Base-by-base conservation (phyloP, 2,113 vertebrate species). In the Sclerurus mexicanus region DNA sequence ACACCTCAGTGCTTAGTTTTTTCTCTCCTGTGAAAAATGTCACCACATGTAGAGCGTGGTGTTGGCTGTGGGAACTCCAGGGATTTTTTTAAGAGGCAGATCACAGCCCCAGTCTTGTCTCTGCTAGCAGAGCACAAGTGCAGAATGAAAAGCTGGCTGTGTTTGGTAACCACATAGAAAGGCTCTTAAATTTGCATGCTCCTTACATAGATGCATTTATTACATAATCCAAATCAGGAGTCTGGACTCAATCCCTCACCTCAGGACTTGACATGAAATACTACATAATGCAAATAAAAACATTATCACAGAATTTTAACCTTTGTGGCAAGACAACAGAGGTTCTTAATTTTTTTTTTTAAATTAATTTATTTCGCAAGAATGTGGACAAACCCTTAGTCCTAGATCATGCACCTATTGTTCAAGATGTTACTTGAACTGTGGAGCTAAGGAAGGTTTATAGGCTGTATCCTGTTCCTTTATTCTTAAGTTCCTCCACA, bases 21-120 rank as follows among this genome's bases (percentile, higher is more conserved):
- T 53, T 82, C 84, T 77, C 77, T 66, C 52, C 35, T 53, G 35
- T 93, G 79, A 86, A 89, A 95, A 93, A 89, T 91, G 78, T 94
- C 56, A 82, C 63, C 72, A 59, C 42, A 56, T 7, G 1, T 67
- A 42, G 49, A 91, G 35, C 1, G 0, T 77, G 31, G 37, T 40
- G n/a, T 52, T 88, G 76, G 53, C 64, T 13, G 1, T 92, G 44
- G 46, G n/a, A 92, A 66, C 66, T 74, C 52, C 6, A 64, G 90
- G 78, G 85, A 58, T 50, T 71, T 76, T 77, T 93, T 93, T 80
- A 80, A 59, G 76, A 92, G 56, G 94, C 79, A 67, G 20, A 49
- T 93, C 90, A 90, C 86, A 95, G n/a, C 67, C 35, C 33, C 60
- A 68, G 60, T 77, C 68, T 95, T 5, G 2, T 73, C 27, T 88